phyloP scores from a whole-genome alignment of 2,797 vertebrate species.

The Rhinatrema bivittatum region DNA sequence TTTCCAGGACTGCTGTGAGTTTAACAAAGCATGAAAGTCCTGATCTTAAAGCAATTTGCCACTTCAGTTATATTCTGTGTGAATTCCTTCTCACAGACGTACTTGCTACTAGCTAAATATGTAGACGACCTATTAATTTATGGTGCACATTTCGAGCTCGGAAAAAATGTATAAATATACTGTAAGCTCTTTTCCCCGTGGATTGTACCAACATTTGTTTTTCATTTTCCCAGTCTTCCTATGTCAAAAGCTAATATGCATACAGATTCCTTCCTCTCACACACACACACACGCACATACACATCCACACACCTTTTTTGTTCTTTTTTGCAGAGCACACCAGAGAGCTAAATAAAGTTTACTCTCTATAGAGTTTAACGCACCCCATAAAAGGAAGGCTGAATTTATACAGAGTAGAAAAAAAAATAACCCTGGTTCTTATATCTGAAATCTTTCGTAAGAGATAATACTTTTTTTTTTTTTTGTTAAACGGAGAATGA shows the following conservation, averaged over 20 bases:
- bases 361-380: conserved; percentile 26
- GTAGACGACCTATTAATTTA: conserved; percentile 37
- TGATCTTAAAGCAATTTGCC: conserved; percentile 13
- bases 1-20: conserved; percentile 16
- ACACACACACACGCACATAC: no score
- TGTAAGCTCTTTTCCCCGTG: conserved; percentile 18
- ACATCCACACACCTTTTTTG: conserved; percentile 13
- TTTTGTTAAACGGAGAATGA: no score
- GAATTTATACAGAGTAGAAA: no score
- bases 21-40: conserved; percentile 15
- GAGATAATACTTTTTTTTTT: no score
- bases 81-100: conserved; percentile 3
- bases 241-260: conserved; percentile 14
- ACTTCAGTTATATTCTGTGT: conserved; percentile 13
- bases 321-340: conserved; percentile 4
- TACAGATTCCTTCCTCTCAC: no score
- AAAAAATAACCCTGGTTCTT: no score
- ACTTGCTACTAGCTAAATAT: conserved; percentile 24
- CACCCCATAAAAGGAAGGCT: conserved; percentile 34
- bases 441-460: no score
- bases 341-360: conserved; percentile 22
- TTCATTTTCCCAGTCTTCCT: conserved; percentile 31
- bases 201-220: conserved; percentile 22
- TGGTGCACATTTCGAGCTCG: conserved; percentile 20
- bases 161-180: conserved; percentile 40